phyloP scores from a whole-genome alignment of 2,113 vertebrate genomes.

The Rhinichthys klamathensis region DNA sequence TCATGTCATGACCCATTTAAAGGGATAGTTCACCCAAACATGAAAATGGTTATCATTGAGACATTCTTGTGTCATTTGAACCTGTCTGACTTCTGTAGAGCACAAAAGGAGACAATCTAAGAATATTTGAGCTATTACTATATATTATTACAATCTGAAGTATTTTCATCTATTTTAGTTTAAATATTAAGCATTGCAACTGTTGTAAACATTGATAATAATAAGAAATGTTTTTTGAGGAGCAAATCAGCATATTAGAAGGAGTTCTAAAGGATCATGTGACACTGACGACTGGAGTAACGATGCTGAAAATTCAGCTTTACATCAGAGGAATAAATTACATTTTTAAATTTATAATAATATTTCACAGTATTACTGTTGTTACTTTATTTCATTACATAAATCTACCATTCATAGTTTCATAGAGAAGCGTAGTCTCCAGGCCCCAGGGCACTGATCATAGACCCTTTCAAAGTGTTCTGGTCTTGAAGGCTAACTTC shows the following conservation, averaged over 20 bases:
- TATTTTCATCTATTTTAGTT: too few relatives aligned
- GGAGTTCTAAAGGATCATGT: neutral
- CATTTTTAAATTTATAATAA: neutral
- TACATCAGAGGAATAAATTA: neutral
- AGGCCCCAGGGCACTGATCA: neutral
- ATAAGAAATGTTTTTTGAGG: neutral
- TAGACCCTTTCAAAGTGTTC: constrained; percentile 22
- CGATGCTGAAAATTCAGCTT: too few relatives aligned
- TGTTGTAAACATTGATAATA: neutral
- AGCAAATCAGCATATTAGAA: neutral
- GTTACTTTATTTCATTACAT: neutral
- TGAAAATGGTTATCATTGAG: too few relatives aligned
- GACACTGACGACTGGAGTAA: neutral
- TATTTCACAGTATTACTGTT: too few relatives aligned
- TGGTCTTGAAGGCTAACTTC: constrained; percentile 53
- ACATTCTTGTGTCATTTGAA: too few relatives aligned
- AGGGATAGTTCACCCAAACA: too few relatives aligned
- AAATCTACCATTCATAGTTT: neutral
- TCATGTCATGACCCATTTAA: too few relatives aligned
- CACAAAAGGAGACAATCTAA: too few relatives aligned
- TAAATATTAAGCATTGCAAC: too few relatives aligned
- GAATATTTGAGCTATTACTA: too few relatives aligned
- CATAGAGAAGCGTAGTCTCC: neutral
- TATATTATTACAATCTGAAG: too few relatives aligned
- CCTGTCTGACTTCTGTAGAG: too few relatives aligned